Base-by-base conservation (phyloP, 2,888 invertebrate species). In the Metopia argyrocephala region DNA sequence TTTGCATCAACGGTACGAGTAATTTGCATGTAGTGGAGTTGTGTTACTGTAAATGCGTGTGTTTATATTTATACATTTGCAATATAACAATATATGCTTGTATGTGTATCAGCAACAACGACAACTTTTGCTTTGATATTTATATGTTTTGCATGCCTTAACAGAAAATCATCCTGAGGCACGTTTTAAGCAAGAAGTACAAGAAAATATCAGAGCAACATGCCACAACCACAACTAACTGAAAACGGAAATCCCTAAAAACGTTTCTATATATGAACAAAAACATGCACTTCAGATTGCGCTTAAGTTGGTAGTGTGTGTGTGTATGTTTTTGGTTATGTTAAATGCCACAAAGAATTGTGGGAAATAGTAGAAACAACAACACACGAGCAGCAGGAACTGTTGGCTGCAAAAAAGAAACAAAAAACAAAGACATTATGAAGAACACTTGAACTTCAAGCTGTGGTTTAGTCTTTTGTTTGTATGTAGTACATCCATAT, bases 381-480 rank as follows among this genome's bases (percentile, higher is more conserved):
- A 66, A 66, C 15, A 64, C 5, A 45, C n/a, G 45, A 76, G n/a
- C 46, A 69, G 48, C 62, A 62, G 38, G 48, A 62, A 61, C 48
- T 66, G 27, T 7, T 54, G 50, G 54, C 48, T 66, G 27, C 9
- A 61, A 48, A 31, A 48, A 31, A 28, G 5, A 3, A 9, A 2
- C 18, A 50, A 62, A 69, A 54, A 64, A 31, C 0, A 54, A 64
- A 62, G 56, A 70, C 69, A 59, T 65, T 50, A 23, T 78, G 59
- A 81, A 78, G 74, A 78, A 78, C 57, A 78, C 81, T 81, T 81
- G 81, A 81, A 81, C 81, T 81, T 81, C 81, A 78, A 81, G 78
- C 78, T 78, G 74, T 70, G 81, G 81, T 78, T 81, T 76, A 59
- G 69, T 79, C 64, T 74, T 75, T 69, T 79, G 27, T 23, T 31